Conservation (phyloP, 2,113 vertebrate species). For the Notarius quadriscutis region DNA sequence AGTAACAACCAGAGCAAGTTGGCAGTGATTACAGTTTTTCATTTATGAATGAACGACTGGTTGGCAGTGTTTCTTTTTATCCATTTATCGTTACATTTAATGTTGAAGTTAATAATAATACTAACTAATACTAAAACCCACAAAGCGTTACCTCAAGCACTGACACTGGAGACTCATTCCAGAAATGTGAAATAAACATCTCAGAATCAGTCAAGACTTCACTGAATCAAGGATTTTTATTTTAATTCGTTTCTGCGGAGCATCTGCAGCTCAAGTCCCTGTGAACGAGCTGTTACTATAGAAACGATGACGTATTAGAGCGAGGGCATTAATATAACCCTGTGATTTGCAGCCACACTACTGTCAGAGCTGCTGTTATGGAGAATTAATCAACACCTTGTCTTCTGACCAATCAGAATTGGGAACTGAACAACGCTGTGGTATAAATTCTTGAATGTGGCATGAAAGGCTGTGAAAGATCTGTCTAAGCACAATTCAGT, state of each 20-base stretch:
- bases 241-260: background rate
- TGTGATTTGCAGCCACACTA: background rate
- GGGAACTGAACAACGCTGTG: background rate
- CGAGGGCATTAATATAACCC: background rate
- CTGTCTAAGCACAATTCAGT: slow-evolving; percentile 16
- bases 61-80: background rate
- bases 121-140: too few species aligned
- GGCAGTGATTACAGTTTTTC: background rate
- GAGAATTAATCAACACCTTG: background rate
- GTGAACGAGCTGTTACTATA: background rate
- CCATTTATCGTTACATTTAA: background rate
- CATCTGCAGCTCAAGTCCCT: background rate
- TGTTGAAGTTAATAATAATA: background rate
- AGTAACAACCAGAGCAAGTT: background rate
- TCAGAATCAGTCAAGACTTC: background rate
- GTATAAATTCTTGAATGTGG: background rate
- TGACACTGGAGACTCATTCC: background rate
- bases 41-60: background rate
- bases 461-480: slow-evolving; percentile 3
- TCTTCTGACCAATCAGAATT: background rate
- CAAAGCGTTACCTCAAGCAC: background rate
- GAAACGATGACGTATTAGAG: too few species aligned
- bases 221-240: too few species aligned
- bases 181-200: background rate
- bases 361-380: background rate